These are phyloP conservation scores for Apamea crenata DNA, from an alignment of 2,888 invertebrate genomes.

Conservation along the genomic window DNA sequence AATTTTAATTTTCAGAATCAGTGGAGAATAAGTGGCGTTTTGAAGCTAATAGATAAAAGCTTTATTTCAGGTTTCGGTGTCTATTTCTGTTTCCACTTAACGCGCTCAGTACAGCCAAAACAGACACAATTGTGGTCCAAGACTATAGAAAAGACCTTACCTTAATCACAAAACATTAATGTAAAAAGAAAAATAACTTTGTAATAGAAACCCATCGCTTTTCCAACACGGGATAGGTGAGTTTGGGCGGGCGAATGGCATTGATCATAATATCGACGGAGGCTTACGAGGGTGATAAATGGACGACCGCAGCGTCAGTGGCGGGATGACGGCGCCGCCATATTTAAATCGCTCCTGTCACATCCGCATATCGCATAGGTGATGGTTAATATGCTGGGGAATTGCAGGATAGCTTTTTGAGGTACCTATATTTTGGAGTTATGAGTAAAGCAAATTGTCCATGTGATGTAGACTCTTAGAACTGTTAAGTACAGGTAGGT, in stretches of 20 bases:
- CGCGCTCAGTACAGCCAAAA: background rate
- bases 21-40: background rate
- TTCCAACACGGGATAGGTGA: constrained; percentile 73
- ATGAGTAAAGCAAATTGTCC: background rate
- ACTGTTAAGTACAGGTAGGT: background rate
- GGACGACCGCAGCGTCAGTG: constrained; percentile 86
- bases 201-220: constrained; percentile 60
- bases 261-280: constrained; percentile 90
- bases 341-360: constrained; percentile 88
- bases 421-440: background rate
- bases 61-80: background rate
- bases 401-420: constrained; percentile 21
- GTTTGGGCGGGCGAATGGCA: constrained; percentile 84
- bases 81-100: background rate
- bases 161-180: background rate
- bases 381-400: constrained; percentile 53
- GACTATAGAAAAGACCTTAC: background rate
- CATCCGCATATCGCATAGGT: constrained; percentile 78
- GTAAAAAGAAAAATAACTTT: background rate
- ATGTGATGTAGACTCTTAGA: background rate
- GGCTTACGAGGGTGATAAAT: constrained; percentile 90
- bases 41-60: background rate
- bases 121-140: background rate
- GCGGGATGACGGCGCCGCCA: constrained; percentile 87
- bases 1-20: background rate